A percentile compares a stretch with the other conserved stretches of the same genome.
Evolutionary conservation across 2,113 vertebrate species (phyloP).

Genomic region (Chroicocephalus ridibundus): DNA sequence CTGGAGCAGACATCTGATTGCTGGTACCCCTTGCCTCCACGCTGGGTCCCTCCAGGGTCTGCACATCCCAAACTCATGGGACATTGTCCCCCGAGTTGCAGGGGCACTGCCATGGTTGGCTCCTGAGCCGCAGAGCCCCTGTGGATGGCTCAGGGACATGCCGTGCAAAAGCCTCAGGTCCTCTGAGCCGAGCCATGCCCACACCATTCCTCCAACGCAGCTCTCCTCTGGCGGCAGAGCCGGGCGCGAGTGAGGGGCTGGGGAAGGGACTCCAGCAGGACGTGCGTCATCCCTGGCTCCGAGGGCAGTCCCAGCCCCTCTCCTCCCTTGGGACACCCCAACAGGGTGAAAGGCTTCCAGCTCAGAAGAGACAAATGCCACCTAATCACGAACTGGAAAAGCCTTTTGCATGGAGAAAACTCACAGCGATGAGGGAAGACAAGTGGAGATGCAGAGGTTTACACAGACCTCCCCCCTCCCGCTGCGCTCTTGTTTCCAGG

Average conservation of each 20-base stretch:
- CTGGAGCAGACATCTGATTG: not conserved
- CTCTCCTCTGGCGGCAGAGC: not conserved
- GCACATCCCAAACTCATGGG: not conserved
- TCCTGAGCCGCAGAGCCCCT: not conserved
- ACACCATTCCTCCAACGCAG: not conserved
- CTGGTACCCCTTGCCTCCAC: not conserved
- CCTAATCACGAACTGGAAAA: not conserved
- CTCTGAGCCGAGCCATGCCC: not conserved
- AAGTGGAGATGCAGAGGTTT: too few species aligned
- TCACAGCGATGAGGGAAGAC: not conserved
- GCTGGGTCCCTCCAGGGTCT: not conserved
- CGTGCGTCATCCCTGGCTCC: accelerated
- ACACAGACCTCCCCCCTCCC: not conserved
- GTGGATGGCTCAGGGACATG: not conserved
- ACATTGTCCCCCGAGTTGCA: not conserved
- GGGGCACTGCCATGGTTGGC: too few species aligned
- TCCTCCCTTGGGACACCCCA: not conserved
- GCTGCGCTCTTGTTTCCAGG: not conserved
- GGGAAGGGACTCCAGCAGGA: not conserved
- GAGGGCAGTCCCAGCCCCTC: not conserved
- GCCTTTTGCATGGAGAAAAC: not conserved
- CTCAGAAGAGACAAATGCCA: not conserved
- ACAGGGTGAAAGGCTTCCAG: not conserved
- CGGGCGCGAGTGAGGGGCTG: accelerated
- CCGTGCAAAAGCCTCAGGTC: too few species aligned